Evolutionary conservation across 2,797 vertebrate species (phyloP).

Genomic region (Acrossocheilus wenchowensis): DNA sequence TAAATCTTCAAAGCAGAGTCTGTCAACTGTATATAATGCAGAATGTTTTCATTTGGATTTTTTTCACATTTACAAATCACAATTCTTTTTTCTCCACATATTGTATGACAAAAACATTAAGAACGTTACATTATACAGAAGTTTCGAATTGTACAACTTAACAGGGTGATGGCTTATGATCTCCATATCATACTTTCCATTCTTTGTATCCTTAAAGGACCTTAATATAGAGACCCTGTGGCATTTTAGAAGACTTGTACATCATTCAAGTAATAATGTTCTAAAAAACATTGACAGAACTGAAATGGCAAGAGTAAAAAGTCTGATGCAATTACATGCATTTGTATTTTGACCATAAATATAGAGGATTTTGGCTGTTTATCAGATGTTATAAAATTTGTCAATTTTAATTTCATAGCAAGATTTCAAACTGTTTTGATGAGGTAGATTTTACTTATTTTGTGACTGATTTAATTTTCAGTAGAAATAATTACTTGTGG

Average conservation of each 20-base stretch:
- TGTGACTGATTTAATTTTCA: slow-evolving; percentile 11
- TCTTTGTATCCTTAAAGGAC: slow-evolving; percentile 35
- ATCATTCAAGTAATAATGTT: slow-evolving; percentile 7
- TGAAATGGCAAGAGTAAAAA: slow-evolving; percentile 16
- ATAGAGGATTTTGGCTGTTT: not conserved
- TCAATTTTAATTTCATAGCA: not conserved
- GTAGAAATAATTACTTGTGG: not conserved
- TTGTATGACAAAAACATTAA: slow-evolving; percentile 74
- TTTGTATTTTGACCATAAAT: slow-evolving; percentile 34
- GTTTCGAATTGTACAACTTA: slow-evolving; percentile 70
- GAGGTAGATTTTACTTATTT: slow-evolving; percentile 62
- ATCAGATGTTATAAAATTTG: not conserved
- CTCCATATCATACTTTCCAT: slow-evolving; percentile 3
- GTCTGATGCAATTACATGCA: not conserved
- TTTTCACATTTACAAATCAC: slow-evolving; percentile 78
- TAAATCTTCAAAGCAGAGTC: slow-evolving; percentile 81
- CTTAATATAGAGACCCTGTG: slow-evolving; percentile 73
- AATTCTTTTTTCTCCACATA: slow-evolving; percentile 74
- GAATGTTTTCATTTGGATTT: slow-evolving; percentile 77
- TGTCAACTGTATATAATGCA: slow-evolving; percentile 78
- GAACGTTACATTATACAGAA: slow-evolving; percentile 75
- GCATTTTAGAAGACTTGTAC: slow-evolving; percentile 65
- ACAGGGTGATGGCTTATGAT: slow-evolving; percentile 56
- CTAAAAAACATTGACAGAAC: not conserved
- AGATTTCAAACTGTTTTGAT: slow-evolving; percentile 18